Evolutionary conservation across 2,797 vertebrate genomes (phyloP).

Genomic region (Oophaga sylvatica): DNA sequence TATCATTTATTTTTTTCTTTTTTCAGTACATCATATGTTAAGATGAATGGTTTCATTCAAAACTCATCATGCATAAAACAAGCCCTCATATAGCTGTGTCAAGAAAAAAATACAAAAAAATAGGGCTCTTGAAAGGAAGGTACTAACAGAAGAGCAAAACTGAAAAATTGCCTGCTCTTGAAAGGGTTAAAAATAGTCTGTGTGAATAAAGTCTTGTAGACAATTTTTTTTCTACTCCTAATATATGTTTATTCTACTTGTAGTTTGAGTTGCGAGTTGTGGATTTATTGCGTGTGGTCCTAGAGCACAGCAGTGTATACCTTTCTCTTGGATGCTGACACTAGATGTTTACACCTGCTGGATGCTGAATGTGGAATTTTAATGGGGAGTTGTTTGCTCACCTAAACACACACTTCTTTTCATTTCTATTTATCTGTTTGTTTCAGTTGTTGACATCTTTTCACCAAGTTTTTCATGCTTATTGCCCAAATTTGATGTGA

Average conservation of each 20-base stretch:
- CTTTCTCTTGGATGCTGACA: background rate
- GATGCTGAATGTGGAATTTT: background rate
- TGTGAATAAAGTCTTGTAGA: too few species aligned
- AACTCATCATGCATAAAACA: too few species aligned
- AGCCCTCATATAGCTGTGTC: too few species aligned
- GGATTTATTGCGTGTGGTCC: background rate
- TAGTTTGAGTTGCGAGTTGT: background rate
- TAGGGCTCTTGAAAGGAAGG: too few species aligned
- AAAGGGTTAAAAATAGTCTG: too few species aligned
- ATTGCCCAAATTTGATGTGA: background rate
- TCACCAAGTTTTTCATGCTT: background rate
- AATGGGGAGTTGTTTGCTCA: slow-evolving; percentile 18
- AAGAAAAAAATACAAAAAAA: too few species aligned
- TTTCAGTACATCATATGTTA: too few species aligned
- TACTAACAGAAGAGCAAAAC: too few species aligned
- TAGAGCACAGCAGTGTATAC: background rate
- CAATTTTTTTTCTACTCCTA: too few species aligned
- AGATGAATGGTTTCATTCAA: too few species aligned
- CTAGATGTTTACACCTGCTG: slow-evolving; percentile 14
- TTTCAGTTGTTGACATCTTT: background rate
- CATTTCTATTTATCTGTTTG: background rate
- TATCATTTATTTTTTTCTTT: too few species aligned
- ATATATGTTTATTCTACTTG: background rate
- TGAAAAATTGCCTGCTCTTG: too few species aligned
- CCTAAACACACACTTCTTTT: slow-evolving; percentile 24